These are phyloP conservation scores for Nasonia oneida DNA, from an alignment of 2,888 invertebrate genomes.

Conservation along the genomic window DNA sequence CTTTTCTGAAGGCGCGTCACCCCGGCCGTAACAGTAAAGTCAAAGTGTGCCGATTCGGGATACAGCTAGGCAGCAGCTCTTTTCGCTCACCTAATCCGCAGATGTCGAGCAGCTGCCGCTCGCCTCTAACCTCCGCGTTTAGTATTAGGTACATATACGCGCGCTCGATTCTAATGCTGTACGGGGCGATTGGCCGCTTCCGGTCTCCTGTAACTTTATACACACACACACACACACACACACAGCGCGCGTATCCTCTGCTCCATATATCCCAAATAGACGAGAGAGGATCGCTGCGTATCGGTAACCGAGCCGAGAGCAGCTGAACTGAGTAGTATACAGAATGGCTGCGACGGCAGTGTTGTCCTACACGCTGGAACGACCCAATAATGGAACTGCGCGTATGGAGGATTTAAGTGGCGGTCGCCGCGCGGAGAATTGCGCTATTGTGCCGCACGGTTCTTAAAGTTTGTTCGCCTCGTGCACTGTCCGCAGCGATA, in stretches of 20 bases:
- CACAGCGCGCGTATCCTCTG: neutral
- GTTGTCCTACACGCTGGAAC: neutral
- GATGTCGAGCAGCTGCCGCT: constrained; percentile 76
- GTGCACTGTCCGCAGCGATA: too few species aligned
- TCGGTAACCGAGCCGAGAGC: neutral
- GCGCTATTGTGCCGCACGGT: neutral
- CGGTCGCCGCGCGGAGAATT: neutral
- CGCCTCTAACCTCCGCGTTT: constrained; percentile 61
- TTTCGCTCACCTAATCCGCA: constrained; percentile 71
- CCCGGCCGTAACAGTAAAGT: neutral
- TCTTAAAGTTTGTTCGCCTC: too few species aligned
- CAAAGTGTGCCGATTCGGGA: constrained; percentile 54
- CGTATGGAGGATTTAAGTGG: neutral
- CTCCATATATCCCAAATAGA: neutral
- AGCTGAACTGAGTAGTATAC: constrained; percentile 26
- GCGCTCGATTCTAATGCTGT: constrained; percentile 12
- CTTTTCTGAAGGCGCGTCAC: constrained; percentile 13
- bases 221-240: neutral
- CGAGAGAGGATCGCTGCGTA: neutral
- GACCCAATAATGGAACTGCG: neutral
- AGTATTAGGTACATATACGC: constrained; percentile 42
- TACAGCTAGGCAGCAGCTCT: constrained; percentile 53
- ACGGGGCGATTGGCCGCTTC: constrained; percentile 65
- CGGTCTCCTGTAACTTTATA: constrained; percentile 40
- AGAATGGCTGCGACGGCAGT: neutral